Conservation (phyloP, 2,113 vertebrate genomes). For the Cynopterus brachyotis region DNA sequence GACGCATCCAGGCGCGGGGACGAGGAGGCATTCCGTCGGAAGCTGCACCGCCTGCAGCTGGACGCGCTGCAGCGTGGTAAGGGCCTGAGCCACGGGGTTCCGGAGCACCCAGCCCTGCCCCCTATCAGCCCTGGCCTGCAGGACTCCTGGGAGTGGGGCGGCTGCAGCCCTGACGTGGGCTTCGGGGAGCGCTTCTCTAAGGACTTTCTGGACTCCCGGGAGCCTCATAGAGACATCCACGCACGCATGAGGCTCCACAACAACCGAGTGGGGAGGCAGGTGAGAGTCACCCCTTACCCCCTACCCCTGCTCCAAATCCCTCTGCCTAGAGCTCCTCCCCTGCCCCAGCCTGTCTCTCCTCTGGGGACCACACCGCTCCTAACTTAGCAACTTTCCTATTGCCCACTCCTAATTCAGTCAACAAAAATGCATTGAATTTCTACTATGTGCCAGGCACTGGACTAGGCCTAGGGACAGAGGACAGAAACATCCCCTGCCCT, state of each 20-base stretch:
- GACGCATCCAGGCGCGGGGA: conserved; percentile 94
- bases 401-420: not conserved
- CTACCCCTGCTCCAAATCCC: not conserved
- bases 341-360: not conserved
- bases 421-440: not conserved
- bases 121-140: conserved; percentile 91
- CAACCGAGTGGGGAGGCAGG: conserved; percentile 97
- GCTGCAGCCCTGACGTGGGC: conserved; percentile 98
- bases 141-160: conserved; percentile 99
- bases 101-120: conserved; percentile 93
- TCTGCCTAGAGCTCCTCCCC: not conserved
- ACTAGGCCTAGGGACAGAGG: not conserved
- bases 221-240: conserved; percentile 97
- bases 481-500: not conserved
- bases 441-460: not conserved
- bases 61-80: conserved; percentile 97
- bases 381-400: not conserved
- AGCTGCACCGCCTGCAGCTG: conserved; percentile 94
- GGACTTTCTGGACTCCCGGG: conserved; percentile 97
- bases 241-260: conserved; percentile 98
- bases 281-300: conserved; percentile 80
- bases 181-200: conserved; percentile 98
- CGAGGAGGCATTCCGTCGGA: conserved; percentile 95
- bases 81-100: conserved; percentile 96
- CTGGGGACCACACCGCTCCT: not conserved